Conservation (phyloP, 2,113 vertebrate genomes). For the Microtus oregoni region DNA sequence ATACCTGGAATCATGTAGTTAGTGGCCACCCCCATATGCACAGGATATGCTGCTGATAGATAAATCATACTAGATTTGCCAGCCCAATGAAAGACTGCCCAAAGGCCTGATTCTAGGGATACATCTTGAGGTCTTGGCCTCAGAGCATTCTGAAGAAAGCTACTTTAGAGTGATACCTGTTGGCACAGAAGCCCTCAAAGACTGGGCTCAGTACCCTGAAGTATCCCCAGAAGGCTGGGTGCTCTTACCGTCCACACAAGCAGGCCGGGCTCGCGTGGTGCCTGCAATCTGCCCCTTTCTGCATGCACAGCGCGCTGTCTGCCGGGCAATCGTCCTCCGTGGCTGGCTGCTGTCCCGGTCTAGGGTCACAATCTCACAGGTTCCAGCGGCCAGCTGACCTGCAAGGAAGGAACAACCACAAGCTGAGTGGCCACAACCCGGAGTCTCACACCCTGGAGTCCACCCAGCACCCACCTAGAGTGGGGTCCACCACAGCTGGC, state of each 20-base stretch:
- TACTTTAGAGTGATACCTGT: fast-evolving
- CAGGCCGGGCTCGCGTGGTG: constrained; percentile 97
- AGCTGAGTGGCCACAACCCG: constrained; percentile 74
- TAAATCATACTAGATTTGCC: too few relatives aligned
- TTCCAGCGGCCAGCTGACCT: constrained; percentile 99
- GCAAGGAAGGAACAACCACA: constrained; percentile 85
- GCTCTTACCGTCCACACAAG: constrained; percentile 98
- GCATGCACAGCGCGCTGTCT: constrained; percentile 99
- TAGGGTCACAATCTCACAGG: constrained; percentile 98
- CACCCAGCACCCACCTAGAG: fast-evolving
- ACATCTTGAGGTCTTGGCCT: not conserved
- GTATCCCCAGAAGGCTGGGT: fast-evolving
- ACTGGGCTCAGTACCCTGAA: not conserved
- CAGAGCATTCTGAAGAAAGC: too few relatives aligned
- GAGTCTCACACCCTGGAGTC: fast-evolving
- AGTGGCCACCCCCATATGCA: not conserved
- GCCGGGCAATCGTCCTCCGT: constrained; percentile 97
- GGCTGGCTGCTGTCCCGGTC: constrained; percentile 99
- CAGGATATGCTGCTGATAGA: not conserved
- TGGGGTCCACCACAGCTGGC: fast-evolving
- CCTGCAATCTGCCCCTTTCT: constrained; percentile 99
- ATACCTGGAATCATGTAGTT: not conserved
- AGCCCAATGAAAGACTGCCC: too few relatives aligned
- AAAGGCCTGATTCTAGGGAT: not conserved
- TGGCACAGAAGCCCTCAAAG: not conserved